Conservation (phyloP, 1,140 invertebrate species). For the Pantala flavescens region DNA sequence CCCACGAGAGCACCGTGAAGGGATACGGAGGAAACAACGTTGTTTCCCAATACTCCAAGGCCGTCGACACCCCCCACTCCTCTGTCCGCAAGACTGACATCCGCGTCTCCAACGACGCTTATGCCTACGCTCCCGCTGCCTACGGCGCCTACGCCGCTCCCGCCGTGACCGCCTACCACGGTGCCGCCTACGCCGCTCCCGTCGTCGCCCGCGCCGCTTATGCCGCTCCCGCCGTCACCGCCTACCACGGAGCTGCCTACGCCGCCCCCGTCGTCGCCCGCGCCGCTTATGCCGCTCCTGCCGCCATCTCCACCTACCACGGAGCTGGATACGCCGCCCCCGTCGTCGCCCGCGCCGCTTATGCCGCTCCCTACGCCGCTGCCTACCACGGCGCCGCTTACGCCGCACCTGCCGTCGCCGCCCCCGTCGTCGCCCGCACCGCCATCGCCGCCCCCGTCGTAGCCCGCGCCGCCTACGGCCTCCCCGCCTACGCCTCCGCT, state of each 20-base stretch:
- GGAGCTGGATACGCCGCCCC: slow-evolving; percentile 16
- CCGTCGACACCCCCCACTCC: slow-evolving; percentile 49
- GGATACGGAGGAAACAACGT: neutral
- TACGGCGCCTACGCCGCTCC: slow-evolving; percentile 29
- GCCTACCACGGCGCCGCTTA: slow-evolving; percentile 15
- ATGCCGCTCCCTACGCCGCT: neutral
- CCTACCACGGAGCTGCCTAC: slow-evolving; percentile 20
- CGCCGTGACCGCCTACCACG: slow-evolving; percentile 28
- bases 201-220: slow-evolving; percentile 16
- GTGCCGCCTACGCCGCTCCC: slow-evolving; percentile 28
- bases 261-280: slow-evolving; percentile 31
- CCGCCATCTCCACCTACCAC: slow-evolving; percentile 16
- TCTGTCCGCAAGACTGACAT: slow-evolving; percentile 49
- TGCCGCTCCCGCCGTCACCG: slow-evolving; percentile 21
- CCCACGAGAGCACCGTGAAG: neutral
- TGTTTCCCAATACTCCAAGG: slow-evolving; percentile 44
- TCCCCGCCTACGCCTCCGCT: slow-evolving; percentile 27
- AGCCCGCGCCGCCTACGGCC: slow-evolving; percentile 19
- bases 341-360: slow-evolving; percentile 23
- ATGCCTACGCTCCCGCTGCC: slow-evolving; percentile 33
- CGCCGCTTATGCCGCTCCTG: slow-evolving; percentile 15
- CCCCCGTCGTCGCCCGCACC: slow-evolving; percentile 17
- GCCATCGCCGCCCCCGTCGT: slow-evolving; percentile 10
- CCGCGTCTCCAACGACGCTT: slow-evolving; percentile 46
- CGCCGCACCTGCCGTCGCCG: slow-evolving; percentile 31